These are phyloP conservation scores for Electrophaes corylata DNA, from an alignment of 2,888 invertebrate species.

Conservation along the genomic window DNA sequence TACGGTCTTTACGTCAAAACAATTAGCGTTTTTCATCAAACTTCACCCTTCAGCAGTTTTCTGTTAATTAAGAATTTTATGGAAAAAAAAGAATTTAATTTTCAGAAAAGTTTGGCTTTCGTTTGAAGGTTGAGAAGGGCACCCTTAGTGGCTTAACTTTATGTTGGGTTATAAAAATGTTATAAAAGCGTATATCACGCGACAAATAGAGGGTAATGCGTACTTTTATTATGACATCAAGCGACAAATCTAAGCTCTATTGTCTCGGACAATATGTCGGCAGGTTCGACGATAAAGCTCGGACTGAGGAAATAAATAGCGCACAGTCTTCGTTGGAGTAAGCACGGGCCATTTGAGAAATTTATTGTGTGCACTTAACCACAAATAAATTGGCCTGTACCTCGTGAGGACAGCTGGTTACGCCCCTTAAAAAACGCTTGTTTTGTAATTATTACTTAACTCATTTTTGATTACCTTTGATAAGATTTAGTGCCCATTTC, in stretches of 20 bases:
- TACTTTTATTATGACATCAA: conserved; percentile 65
- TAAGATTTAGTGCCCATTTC: background rate
- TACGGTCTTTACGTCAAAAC: conserved; percentile 52
- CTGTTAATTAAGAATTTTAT: conserved; percentile 43
- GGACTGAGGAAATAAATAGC: conserved; percentile 78
- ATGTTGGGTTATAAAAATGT: conserved; percentile 53
- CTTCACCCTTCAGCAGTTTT: conserved; percentile 49
- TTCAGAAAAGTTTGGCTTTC: conserved; percentile 27
- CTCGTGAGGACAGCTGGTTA: conserved; percentile 52
- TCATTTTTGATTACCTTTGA: conserved; percentile 7
- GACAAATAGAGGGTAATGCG: conserved; percentile 60
- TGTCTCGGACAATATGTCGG: conserved; percentile 64
- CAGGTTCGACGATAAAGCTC: conserved; percentile 68
- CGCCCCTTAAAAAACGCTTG: conserved; percentile 26
- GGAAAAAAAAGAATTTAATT: conserved; percentile 39
- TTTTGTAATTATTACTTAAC: conserved; percentile 22
- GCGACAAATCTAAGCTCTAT: conserved; percentile 67
- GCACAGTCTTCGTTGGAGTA: conserved; percentile 73
- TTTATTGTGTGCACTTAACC: conserved; percentile 83
- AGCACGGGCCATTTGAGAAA: conserved; percentile 81
- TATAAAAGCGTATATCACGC: conserved; percentile 57
- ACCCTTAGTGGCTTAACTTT: conserved; percentile 51
- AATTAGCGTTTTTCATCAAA: conserved; percentile 59
- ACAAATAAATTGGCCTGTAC: conserved; percentile 79
- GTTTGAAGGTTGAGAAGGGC: conserved; percentile 41